phyloP scores from a whole-genome alignment of 2,113 vertebrate species.

The Bungarus multicinctus region DNA sequence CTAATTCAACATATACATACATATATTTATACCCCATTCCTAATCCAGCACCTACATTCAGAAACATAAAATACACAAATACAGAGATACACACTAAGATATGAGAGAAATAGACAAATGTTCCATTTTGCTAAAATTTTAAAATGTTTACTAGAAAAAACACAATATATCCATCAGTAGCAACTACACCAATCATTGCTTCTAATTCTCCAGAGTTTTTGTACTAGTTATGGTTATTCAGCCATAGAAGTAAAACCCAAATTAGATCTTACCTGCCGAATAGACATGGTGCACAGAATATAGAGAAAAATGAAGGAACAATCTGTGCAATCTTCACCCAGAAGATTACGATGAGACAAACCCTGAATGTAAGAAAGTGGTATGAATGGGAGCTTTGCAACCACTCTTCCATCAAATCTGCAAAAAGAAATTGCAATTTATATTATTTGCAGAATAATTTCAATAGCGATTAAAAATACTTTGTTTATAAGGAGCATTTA shows the following conservation, averaged over 20 bases:
- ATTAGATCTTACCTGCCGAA: slow-evolving; percentile 84
- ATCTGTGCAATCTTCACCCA: slow-evolving; percentile 96
- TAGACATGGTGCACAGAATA: slow-evolving; percentile 99
- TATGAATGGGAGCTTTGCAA: slow-evolving; percentile 93
- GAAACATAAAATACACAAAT: neutral
- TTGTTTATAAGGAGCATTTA: neutral
- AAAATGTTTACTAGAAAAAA: neutral
- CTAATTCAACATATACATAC: neutral
- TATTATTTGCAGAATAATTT: neutral
- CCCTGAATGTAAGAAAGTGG: slow-evolving; percentile 96
- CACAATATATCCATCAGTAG: neutral
- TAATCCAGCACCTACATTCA: neutral
- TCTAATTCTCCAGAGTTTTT: neutral
- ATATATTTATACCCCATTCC: neutral
- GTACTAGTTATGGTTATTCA: neutral
- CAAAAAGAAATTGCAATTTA: slow-evolving; percentile 23
- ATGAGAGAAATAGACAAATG: neutral
- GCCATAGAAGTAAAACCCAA: neutral
- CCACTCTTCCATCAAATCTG: slow-evolving; percentile 96
- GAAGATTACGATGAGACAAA: slow-evolving; percentile 93
- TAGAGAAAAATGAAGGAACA: slow-evolving; percentile 99
- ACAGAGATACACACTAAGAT: neutral
- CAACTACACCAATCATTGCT: neutral
- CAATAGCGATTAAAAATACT: slow-evolving; percentile 13
- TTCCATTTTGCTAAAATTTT: neutral